Percentiles rank a stretch among this genome's conserved stretches.
Conservation (phyloP, 2,888 invertebrate genomes). For the Pandemis heparana region DNA sequence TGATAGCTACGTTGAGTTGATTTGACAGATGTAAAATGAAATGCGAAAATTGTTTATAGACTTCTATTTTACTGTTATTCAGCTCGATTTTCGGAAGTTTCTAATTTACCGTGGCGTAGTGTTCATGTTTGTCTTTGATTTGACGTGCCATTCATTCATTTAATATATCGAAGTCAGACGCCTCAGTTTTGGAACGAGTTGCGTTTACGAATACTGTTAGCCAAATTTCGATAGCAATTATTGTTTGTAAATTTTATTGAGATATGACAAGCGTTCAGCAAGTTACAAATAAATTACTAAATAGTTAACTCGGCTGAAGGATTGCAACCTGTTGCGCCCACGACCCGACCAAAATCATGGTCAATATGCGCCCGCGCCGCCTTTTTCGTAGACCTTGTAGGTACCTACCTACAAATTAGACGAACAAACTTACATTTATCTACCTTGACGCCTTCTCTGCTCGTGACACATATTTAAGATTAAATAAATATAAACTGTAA, state of each 20-base stretch:
- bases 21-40: neutral
- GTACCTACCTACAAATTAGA: neutral
- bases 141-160: too few species aligned
- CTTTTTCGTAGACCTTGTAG: too few species aligned
- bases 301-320: too few species aligned
- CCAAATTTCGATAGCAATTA: too few species aligned
- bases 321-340: neutral
- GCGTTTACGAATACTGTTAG: neutral
- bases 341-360: neutral
- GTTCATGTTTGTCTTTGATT: too few species aligned
- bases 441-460: neutral
- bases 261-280: too few species aligned
- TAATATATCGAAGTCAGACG: neutral
- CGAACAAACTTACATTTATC: neutral
- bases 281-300: too few species aligned
- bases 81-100: too few species aligned
- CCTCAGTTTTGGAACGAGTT: neutral
- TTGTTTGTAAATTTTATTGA: too few species aligned
- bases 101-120: too few species aligned
- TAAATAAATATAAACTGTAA: neutral
- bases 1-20: slow-evolving; percentile 6
- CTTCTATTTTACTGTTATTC: too few species aligned
- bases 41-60: too few species aligned
- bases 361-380: neutral
- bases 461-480: neutral